Percentiles rank a stretch among this genome's conserved stretches.
Evolutionary conservation across 1,140 invertebrate genomes (phyloP).

Genomic region (Parasteatoda tepidariorum): DNA sequence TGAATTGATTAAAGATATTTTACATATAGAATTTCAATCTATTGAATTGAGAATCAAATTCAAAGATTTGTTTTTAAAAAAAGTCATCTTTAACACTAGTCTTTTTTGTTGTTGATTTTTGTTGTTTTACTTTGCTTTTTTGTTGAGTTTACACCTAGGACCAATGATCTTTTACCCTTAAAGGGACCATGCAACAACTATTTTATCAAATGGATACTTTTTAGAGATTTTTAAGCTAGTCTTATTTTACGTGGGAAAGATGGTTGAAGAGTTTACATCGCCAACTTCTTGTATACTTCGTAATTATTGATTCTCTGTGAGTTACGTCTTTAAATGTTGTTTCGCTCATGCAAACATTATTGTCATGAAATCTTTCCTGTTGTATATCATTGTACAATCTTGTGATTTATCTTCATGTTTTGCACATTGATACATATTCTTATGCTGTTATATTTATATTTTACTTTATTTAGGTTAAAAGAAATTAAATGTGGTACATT

Average conservation of each 20-base stretch:
- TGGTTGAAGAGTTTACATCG: conserved; percentile 8
- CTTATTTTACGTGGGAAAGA: not conserved
- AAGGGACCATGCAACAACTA: conserved; percentile 50
- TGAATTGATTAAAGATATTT: too few species aligned
- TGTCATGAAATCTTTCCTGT: conserved; percentile 41
- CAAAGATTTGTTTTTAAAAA: too few species aligned
- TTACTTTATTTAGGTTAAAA: conserved; percentile 55
- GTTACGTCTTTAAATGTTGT: conserved; percentile 24
- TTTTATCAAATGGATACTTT: conserved; percentile 24
- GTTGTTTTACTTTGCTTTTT: not conserved
- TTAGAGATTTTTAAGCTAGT: conserved; percentile 53
- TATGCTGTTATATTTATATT: conserved; percentile 56
- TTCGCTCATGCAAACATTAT: not conserved
- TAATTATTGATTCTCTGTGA: not conserved
- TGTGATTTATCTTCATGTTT: conserved; percentile 56
- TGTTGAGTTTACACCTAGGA: conserved; percentile 10
- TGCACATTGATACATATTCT: conserved; percentile 56
- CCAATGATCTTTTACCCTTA: conserved; percentile 26
- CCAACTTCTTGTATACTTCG: conserved; percentile 34
- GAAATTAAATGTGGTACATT: conserved; percentile 55
- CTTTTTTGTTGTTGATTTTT: not conserved
- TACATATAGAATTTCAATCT: too few species aligned
- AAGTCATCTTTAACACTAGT: not conserved
- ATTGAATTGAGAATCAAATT: too few species aligned
- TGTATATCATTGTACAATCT: conserved; percentile 49